These are phyloP conservation scores for Zygogramma bicolorata DNA, from an alignment of 2,888 invertebrate species.

Conservation along the genomic window DNA sequence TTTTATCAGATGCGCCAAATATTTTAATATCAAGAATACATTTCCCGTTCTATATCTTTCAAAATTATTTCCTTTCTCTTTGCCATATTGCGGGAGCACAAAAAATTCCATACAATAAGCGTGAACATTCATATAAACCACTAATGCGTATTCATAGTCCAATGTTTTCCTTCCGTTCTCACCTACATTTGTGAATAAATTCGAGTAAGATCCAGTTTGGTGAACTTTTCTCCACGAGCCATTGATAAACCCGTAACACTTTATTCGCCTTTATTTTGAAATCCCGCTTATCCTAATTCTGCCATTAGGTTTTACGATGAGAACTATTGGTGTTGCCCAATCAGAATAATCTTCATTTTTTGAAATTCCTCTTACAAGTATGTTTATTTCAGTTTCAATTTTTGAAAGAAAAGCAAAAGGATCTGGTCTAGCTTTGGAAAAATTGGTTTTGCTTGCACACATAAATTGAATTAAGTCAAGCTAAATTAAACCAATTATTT, in stretches of 20 bases:
- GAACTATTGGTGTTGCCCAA: no score
- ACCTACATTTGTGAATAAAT: conserved; percentile 1
- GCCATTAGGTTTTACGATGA: no score
- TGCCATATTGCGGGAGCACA: background rate
- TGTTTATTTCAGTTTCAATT: background rate
- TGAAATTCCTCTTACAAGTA: background rate
- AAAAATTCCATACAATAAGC: no score
- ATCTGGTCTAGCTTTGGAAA: background rate
- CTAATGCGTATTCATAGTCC: background rate
- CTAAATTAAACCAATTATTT: background rate
- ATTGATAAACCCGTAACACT: background rate
- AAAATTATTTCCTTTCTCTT: background rate
- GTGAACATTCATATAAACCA: background rate
- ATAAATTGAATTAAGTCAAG: background rate
- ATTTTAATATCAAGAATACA: background rate
- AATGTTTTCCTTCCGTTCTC: background rate
- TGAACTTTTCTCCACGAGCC: background rate
- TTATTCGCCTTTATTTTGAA: background rate
- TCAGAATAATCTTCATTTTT: background rate
- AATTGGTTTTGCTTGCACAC: background rate
- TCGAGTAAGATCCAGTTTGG: background rate
- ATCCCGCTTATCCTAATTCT: background rate
- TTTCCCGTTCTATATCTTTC: background rate
- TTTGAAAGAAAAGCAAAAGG: conserved; percentile 1
- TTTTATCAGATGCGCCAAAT: background rate